Evolutionary conservation across 2,888 invertebrate species (phyloP).

Genomic region (Pyrochroa serraticornis): DNA sequence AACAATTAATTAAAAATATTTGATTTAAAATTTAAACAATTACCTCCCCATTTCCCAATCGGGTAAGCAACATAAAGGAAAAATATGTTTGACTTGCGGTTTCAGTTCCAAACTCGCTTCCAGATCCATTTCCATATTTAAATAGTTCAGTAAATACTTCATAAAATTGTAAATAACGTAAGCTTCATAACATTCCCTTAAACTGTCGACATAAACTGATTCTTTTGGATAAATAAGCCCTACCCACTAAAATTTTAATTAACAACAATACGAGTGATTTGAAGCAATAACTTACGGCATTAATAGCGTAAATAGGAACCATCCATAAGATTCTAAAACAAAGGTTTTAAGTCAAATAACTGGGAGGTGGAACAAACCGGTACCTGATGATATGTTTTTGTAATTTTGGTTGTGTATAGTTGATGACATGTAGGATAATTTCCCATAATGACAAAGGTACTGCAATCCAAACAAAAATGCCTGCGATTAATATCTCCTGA

Average conservation of each 20-base stretch:
- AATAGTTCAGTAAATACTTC: conserved; percentile 90
- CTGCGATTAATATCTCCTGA: conserved; percentile 83
- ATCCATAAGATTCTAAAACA: conserved; percentile 88
- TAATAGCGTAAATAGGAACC: conserved; percentile 95
- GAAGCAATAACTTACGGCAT: conserved; percentile 75
- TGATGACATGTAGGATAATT: conserved; percentile 91
- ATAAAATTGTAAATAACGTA: conserved; percentile 98
- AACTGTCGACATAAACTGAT: conserved; percentile 91
- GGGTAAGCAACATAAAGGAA: conserved; percentile 89
- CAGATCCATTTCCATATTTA: conserved; percentile 85
- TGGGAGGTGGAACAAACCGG: conserved; percentile 14
- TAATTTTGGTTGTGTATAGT: conserved; percentile 89
- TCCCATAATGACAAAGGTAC: conserved; percentile 94
- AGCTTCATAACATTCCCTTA: conserved; percentile 95
- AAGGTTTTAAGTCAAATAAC: neutral
- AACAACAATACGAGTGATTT: conserved; percentile 11
- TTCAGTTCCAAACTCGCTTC: conserved; percentile 81
- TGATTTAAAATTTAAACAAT: conserved; percentile 15
- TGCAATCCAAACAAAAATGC: conserved; percentile 89
- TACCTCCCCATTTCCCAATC: conserved; percentile 93
- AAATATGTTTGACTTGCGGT: conserved; percentile 86
- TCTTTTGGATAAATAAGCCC: conserved; percentile 85
- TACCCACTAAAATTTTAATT: conserved; percentile 69
- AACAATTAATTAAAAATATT: neutral
- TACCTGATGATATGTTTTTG: conserved; percentile 94